Conservation (phyloP, 2,888 invertebrate species). For the Melanargia galathea region DNA sequence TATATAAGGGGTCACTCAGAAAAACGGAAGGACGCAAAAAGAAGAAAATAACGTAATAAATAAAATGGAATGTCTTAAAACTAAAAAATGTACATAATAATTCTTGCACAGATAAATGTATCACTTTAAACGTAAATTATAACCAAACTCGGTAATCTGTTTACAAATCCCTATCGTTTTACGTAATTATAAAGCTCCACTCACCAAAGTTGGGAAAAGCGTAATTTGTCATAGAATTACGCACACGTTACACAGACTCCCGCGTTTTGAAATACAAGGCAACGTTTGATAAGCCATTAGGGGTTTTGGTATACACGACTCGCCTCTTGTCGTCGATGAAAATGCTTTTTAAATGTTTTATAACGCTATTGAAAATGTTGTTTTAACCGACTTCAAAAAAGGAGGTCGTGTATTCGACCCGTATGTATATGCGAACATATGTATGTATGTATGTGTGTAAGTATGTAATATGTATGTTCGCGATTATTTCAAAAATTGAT, state of each 20-base stretch:
- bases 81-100: not conserved
- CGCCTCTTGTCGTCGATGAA: slow-evolving; percentile 27
- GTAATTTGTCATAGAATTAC: slow-evolving; percentile 42
- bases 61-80: not conserved
- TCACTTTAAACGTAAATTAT: slow-evolving; percentile 10
- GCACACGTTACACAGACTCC: slow-evolving; percentile 35
- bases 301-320: slow-evolving; percentile 48
- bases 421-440: no score
- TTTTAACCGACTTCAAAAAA: no score
- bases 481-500: no score
- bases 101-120: not conserved
- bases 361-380: no score
- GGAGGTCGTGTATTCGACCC: no score
- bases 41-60: not conserved
- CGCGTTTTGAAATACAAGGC: slow-evolving; percentile 42
- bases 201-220: slow-evolving; percentile 29
- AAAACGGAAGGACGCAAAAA: no score
- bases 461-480: no score
- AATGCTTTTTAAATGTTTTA: slow-evolving; percentile 22
- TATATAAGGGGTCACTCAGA: no score
- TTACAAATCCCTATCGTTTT: slow-evolving; percentile 34
- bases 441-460: no score
- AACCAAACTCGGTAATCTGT: slow-evolving; percentile 29
- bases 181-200: slow-evolving; percentile 36
- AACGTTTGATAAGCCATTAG: slow-evolving; percentile 49